Evolutionary conservation across 2,113 vertebrate genomes (phyloP).

Genomic region (Malurus melanocephalus): DNA sequence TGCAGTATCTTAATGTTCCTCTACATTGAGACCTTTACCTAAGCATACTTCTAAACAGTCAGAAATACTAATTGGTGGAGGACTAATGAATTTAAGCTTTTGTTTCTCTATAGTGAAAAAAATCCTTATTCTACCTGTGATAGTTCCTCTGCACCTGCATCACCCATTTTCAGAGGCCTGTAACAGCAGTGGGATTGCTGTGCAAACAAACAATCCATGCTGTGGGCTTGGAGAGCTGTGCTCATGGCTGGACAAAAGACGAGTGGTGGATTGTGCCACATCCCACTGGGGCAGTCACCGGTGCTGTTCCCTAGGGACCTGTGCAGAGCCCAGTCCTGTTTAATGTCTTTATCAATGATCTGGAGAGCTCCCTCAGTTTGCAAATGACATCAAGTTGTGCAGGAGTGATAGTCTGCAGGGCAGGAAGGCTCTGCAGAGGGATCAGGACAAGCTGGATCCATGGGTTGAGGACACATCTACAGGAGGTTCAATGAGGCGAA

Average conservation of each 20-base stretch:
- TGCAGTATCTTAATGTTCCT: neutral
- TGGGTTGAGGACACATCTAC: accelerated
- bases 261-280: neutral
- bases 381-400: neutral
- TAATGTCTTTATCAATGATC: neutral
- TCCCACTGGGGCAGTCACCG: accelerated
- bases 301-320: neutral
- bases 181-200: neutral
- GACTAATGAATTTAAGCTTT: neutral
- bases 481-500: neutral
- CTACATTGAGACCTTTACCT: neutral
- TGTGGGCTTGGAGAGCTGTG: neutral
- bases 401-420: neutral
- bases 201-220: neutral
- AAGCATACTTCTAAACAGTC: neutral
- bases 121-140: neutral
- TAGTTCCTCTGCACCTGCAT: neutral
- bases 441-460: accelerated
- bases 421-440: neutral
- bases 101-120: neutral
- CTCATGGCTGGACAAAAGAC: neutral
- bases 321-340: neutral
- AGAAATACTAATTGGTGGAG: neutral
- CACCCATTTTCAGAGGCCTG: neutral
- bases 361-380: neutral